Evolutionary conservation across 2,113 vertebrate genomes (phyloP).

Genomic region (Ginglymostoma cirratum): DNA sequence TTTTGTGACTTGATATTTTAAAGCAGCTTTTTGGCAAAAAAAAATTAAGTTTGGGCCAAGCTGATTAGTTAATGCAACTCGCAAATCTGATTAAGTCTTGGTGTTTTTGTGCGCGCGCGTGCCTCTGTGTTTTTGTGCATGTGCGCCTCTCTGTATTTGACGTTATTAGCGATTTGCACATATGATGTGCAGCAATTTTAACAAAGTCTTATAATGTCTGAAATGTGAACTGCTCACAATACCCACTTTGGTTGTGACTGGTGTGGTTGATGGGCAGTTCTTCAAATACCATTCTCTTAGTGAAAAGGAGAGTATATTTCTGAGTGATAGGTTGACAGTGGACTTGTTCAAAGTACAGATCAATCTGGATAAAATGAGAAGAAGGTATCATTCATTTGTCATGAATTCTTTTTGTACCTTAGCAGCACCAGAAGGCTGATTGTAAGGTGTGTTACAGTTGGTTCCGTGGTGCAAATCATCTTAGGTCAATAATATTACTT

Average conservation of each 20-base stretch:
- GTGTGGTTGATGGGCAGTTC: neutral
- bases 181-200: neutral
- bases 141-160: neutral
- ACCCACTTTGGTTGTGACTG: neutral
- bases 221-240: neutral
- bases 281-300: neutral
- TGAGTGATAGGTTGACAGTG: neutral
- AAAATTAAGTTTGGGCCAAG: neutral
- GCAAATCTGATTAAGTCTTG: neutral
- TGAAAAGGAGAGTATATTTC: neutral
- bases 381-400: neutral
- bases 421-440: neutral
- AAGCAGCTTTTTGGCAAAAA: neutral
- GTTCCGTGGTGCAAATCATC: neutral
- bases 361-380: neutral
- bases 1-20: neutral
- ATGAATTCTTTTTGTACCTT: neutral
- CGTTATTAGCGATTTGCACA: neutral
- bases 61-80: conserved; percentile 8
- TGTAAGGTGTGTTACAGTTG: neutral
- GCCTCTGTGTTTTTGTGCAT: neutral
- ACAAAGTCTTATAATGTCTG: neutral
- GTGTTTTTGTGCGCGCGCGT: neutral
- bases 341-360: neutral
- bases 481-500: neutral